A percentile compares a stretch with the other conserved stretches of the same genome.
Evolutionary conservation across 1,140 invertebrate species (phyloP).

Genomic region (Drosophila santomea): DNA sequence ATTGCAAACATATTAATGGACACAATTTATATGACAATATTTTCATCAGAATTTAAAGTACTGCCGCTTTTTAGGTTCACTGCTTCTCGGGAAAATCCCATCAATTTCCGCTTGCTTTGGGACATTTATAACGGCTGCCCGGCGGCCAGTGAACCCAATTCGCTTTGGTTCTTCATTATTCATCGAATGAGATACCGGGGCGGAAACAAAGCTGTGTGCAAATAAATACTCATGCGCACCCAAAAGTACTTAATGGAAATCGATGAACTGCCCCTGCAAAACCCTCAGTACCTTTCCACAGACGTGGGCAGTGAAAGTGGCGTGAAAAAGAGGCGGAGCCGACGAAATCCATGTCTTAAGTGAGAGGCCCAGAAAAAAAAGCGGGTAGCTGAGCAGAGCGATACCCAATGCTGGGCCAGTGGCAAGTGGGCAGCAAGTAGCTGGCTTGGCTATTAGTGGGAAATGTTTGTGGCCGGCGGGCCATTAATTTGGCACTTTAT

Average conservation of each 20-base stretch:
- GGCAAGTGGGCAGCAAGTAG: constrained; percentile 50
- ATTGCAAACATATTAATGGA: neutral
- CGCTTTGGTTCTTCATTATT: constrained; percentile 29
- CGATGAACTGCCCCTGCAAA: constrained; percentile 44
- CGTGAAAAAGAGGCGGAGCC: constrained; percentile 46
- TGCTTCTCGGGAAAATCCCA: constrained; percentile 24
- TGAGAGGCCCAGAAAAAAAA: constrained; percentile 62
- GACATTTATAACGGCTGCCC: constrained; percentile 18
- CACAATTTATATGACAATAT: constrained; percentile 4
- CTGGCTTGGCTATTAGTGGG: constrained; percentile 38
- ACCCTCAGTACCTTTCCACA: neutral
- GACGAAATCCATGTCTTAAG: constrained; percentile 41
- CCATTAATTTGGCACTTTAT: constrained; percentile 72
- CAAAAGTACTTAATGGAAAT: constrained; percentile 17
- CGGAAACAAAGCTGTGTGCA: constrained; percentile 40
- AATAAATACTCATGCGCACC: constrained; percentile 24
- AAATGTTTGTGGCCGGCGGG: constrained; percentile 28
- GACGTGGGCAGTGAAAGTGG: constrained; percentile 65
- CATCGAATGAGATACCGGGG: constrained; percentile 29
- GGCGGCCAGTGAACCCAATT: constrained; percentile 32
- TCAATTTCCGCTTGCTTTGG: constrained; percentile 26
- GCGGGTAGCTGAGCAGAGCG: constrained; percentile 18
- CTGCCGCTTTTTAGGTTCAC: constrained; percentile 17
- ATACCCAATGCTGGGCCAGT: constrained; percentile 37
- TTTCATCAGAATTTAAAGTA: constrained; percentile 9